These are phyloP conservation scores for Aptenodytes forsteri DNA, from an alignment of 2,113 vertebrate species.

Conservation along the genomic window DNA sequence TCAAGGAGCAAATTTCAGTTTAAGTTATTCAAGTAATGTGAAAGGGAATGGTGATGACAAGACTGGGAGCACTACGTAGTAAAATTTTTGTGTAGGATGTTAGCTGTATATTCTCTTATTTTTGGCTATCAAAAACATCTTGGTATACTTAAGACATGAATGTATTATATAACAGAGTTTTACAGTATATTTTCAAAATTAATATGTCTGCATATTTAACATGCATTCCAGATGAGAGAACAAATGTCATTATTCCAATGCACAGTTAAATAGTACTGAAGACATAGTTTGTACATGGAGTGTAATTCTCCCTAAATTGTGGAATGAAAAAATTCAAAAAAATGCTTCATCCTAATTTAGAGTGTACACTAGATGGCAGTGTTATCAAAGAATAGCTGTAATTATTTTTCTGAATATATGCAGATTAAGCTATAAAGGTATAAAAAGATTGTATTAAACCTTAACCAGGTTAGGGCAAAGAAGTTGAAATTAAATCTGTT, in stretches of 20 bases:
- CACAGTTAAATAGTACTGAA: neutral
- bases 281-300: neutral
- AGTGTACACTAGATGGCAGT: conserved; percentile 71
- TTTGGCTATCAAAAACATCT: neutral
- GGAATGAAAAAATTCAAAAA: neutral
- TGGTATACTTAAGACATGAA: neutral
- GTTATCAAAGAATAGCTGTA: conserved; percentile 1
- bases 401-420: neutral
- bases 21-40: neutral
- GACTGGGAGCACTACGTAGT: neutral
- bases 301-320: neutral
- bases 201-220: neutral
- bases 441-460: neutral
- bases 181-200: neutral
- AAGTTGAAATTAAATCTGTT: neutral
- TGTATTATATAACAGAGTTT: neutral
- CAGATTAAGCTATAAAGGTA: neutral
- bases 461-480: neutral
- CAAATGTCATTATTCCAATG: neutral
- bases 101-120: neutral
- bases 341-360: neutral
- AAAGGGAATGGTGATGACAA: neutral
- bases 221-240: neutral
- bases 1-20: neutral
- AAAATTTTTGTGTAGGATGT: neutral